A percentile compares a stretch with the other conserved stretches of the same genome.
Conservation (phyloP, 2,797 vertebrate genomes). For the Tenualosa ilisha region DNA sequence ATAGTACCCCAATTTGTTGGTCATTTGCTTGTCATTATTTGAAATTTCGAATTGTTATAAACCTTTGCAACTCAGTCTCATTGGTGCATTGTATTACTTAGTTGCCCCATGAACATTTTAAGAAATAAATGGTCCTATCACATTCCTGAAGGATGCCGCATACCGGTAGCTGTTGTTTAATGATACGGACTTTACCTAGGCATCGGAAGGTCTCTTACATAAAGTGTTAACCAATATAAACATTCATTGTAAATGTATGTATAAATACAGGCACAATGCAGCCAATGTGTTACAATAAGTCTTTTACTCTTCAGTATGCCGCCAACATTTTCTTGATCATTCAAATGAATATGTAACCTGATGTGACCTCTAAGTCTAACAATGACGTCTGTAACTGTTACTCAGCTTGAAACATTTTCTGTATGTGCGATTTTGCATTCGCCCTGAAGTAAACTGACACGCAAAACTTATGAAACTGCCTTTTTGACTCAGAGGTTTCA, state of each 20-base stretch:
- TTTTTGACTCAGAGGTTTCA: not conserved
- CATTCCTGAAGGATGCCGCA: not conserved
- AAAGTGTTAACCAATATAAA: not conserved
- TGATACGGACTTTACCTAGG: not conserved
- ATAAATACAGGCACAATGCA: not conserved
- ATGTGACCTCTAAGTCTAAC: slow-evolving; percentile 2
- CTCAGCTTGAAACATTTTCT: not conserved
- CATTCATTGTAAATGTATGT: not conserved
- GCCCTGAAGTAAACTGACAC: not conserved
- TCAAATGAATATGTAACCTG: not conserved
- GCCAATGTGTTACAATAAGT: not conserved
- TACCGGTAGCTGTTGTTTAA: not conserved
- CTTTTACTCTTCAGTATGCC: not conserved
- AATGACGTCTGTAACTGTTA: not conserved
- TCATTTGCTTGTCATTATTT: not conserved
- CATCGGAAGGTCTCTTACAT: not conserved
- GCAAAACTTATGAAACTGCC: not conserved
- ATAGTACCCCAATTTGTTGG: not conserved
- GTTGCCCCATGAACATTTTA: not conserved
- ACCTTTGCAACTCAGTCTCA: not conserved
- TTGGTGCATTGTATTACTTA: not conserved
- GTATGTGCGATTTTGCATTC: not conserved
- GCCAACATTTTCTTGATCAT: not conserved
- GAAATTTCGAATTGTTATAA: not conserved
- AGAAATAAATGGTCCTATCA: not conserved